Conservation (phyloP, 2,113 vertebrate genomes). For the Barbus barbus region DNA sequence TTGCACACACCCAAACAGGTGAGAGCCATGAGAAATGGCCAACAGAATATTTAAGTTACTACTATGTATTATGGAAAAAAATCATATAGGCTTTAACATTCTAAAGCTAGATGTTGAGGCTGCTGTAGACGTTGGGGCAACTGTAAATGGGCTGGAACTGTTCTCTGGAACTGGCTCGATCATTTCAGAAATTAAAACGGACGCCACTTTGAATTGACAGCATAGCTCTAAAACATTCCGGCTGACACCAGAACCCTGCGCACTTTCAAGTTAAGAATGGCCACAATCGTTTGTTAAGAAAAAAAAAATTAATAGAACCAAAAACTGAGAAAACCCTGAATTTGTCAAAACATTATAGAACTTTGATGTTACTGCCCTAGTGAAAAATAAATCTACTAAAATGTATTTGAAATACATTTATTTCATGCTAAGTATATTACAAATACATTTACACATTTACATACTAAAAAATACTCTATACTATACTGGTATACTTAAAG, state of each 20-base stretch:
- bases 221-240: background rate
- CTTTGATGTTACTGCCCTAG: background rate
- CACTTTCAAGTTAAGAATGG: background rate
- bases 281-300: no score
- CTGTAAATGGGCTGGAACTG: background rate
- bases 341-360: background rate
- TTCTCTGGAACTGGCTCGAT: no score
- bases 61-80: background rate
- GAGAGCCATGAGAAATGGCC: slow-evolving; percentile 2
- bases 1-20: slow-evolving; percentile 88
- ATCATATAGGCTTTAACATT: background rate
- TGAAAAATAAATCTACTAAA: no score
- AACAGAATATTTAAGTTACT: background rate
- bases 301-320: background rate
- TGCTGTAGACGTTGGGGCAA: background rate
- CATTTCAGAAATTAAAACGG: background rate
- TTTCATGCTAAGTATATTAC: no score
- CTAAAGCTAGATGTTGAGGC: background rate
- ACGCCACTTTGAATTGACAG: background rate
- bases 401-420: no score
- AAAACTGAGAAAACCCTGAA: background rate
- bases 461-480: no score
- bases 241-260: background rate
- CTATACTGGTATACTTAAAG: no score
- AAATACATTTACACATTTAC: no score